Conservation (phyloP, 2,888 invertebrate species). For the Chydorus sphaericus region DNA sequence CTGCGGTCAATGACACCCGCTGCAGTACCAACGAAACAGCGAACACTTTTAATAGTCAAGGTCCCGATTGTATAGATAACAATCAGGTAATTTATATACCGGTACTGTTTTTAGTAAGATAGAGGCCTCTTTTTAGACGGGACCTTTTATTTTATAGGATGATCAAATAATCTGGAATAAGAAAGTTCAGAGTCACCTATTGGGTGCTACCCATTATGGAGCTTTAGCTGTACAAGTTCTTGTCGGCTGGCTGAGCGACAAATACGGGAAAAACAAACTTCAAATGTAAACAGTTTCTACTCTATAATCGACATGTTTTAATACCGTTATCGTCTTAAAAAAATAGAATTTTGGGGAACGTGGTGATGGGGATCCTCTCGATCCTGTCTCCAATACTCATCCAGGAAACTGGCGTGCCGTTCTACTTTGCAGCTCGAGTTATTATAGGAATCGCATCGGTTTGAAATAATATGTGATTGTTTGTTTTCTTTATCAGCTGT, state of each 20-base stretch:
- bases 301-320: too few relatives aligned
- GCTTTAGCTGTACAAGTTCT: conserved; percentile 29
- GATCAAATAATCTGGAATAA: neutral
- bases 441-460: neutral
- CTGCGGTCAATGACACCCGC: too few relatives aligned
- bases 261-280: conserved; percentile 28
- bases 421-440: neutral
- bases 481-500: too few relatives aligned
- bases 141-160: too few relatives aligned
- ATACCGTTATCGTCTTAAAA: too few relatives aligned
- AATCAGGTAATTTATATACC: too few relatives aligned
- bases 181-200: conserved; percentile 28
- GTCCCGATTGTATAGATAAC: too few relatives aligned
- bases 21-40: neutral
- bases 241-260: conserved; percentile 31
- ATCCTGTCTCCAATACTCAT: neutral
- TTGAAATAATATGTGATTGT: neutral
- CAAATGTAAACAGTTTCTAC: neutral
- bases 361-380: neutral
- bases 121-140: too few relatives aligned
- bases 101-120: too few relatives aligned
- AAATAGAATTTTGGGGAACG: too few relatives aligned
- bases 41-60: neutral
- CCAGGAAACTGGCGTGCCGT: neutral
- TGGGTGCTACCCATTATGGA: conserved; percentile 40